These are phyloP conservation scores for Cyclargus thomasi DNA, from an alignment of 1,140 invertebrate genomes.

Conservation along the genomic window DNA sequence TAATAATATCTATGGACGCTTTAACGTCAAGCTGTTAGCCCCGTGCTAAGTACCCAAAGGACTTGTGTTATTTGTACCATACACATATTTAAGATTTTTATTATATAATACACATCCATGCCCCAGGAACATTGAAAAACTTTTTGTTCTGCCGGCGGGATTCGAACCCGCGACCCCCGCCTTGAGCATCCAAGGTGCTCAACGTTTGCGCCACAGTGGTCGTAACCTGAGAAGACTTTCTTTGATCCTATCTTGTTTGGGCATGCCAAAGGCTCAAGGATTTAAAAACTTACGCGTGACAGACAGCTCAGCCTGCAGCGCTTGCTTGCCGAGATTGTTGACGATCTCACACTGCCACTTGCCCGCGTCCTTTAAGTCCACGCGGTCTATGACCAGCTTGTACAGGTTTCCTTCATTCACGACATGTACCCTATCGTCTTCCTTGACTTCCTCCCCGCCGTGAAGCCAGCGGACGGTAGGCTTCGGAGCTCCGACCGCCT, in stretches of 20 bases:
- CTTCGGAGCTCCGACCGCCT: slow-evolving; percentile 82
- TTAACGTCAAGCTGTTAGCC: too few relatives aligned
- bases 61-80: too few relatives aligned
- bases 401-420: slow-evolving; percentile 83
- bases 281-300: slow-evolving; percentile 79
- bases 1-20: too few relatives aligned
- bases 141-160: too few relatives aligned
- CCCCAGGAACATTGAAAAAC: too few relatives aligned
- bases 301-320: slow-evolving; percentile 80
- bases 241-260: not conserved
- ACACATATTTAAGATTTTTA: too few relatives aligned
- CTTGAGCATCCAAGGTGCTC: too few relatives aligned
- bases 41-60: too few relatives aligned
- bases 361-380: slow-evolving; percentile 83
- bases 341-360: slow-evolving; percentile 84
- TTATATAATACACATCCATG: too few relatives aligned
- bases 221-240: too few relatives aligned
- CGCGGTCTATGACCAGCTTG: slow-evolving; percentile 81
- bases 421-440: slow-evolving; percentile 78
- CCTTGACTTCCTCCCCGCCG: slow-evolving; percentile 80
- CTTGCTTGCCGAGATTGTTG: slow-evolving; percentile 85
- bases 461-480: slow-evolving; percentile 87
- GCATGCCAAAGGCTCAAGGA: not conserved
- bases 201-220: too few relatives aligned
- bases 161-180: too few relatives aligned